Evolutionary conservation across 2,113 vertebrate species (phyloP), one percentile per base, ranked within the genome.

Genomic region (Struthidea cinerea): DNA sequence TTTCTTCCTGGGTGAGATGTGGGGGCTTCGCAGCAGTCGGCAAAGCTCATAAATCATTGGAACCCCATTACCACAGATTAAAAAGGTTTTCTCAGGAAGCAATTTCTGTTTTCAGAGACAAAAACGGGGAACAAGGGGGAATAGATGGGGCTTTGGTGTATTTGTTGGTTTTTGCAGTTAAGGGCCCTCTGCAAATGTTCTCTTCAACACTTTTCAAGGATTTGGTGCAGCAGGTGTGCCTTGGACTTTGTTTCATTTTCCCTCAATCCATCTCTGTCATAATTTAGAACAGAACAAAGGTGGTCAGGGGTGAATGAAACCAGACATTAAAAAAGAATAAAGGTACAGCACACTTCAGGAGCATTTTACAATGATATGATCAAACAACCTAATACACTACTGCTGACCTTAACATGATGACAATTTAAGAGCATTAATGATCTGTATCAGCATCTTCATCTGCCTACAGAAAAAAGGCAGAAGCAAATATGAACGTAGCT

Each of bases 361-460:
- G 44, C 44, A 24, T 77, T 86, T 92, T 78, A 42, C 0, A 0
- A 60, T 56, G 9, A 42, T 87, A 14, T 53, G 76, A 71, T 90
- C 90, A 86, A 89, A 74, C 44, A 77, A 71, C 39, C 39, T 81
- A 14, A 5, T 78, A 56, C 23, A 16, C 53, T 49, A 27, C 49
- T 90, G 30, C 41, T 95, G 80, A 57, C 73, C 68, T 75, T 74
- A 90, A 71, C 7, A 7, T 92, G 90, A 75, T 88, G 83, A 69
- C 44, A 96, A 28, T 81, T 95, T 96, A 90, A 87, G 61, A 94
- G 49, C 64, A 61, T 84, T 96, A 92, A 94, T 81, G 76, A 84
- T 67, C 85, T 90, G 49, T 86, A 82, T 92, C 88, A 84, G 32
- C 64, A 74, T 95, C 63, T 74, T 89, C 73, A 75, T 81, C 74